Evolutionary conservation across 1,140 invertebrate genomes (phyloP).

Genomic region (Zophobas morio): DNA sequence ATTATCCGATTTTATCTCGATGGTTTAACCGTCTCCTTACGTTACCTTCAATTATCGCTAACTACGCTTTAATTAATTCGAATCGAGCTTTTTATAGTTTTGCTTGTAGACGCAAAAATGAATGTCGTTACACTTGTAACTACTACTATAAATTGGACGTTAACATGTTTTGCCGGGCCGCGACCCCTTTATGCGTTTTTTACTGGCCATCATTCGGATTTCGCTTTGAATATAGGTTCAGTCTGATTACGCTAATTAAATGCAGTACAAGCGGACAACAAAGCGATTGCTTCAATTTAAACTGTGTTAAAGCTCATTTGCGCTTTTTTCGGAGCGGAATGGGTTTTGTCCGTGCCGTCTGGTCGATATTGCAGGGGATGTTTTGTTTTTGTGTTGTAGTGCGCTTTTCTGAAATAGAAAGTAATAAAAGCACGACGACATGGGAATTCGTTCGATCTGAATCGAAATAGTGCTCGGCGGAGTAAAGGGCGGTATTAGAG

Average conservation of each 20-base stretch:
- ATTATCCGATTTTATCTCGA: conserved; percentile 17
- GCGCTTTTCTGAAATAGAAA: no score
- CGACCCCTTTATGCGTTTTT: conserved; percentile 18
- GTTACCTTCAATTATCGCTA: conserved; percentile 38
- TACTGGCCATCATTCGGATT: not conserved
- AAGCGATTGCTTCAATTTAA: conserved; percentile 24
- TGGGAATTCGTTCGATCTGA: no score
- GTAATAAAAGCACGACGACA: no score
- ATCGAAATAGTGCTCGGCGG: no score
- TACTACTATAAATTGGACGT: conserved; percentile 8
- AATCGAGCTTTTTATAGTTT: conserved; percentile 33
- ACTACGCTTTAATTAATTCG: conserved; percentile 38
- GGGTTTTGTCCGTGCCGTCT: no score
- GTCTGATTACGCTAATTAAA: conserved; percentile 34
- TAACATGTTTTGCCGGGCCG: conserved; percentile 13
- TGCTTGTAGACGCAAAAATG: conserved; percentile 32
- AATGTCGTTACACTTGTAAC: conserved; percentile 19
- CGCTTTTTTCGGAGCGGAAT: not conserved
- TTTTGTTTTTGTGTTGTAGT: no score
- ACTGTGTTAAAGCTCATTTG: conserved; percentile 13
- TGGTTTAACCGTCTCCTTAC: conserved; percentile 14
- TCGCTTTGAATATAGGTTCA: conserved; percentile 11
- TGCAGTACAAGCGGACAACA: conserved; percentile 1
- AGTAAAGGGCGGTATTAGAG: no score
- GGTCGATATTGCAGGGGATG: no score